Evolutionary conservation across 2,113 vertebrate genomes (phyloP), one percentile per base, ranked within the genome.

Genomic region (Forbesichthys agassizii): DNA sequence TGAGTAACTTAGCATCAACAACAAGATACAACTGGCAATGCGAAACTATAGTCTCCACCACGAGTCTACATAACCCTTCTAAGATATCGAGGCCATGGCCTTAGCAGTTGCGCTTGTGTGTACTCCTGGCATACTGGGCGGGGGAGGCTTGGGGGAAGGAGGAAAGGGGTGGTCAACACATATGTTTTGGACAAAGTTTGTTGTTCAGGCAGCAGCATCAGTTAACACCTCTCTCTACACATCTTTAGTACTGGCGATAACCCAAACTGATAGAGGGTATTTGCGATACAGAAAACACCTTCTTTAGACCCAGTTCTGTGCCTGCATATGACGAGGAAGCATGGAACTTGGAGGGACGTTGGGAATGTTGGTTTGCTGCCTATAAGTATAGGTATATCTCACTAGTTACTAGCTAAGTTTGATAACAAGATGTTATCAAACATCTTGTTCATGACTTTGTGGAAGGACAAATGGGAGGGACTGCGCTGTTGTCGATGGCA

Each of bases 171-270:
- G 68, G 69, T 77, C 64, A 42, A 87, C 88, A 77, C 82, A 46
- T 92, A 90, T 92, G 92, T 93, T 93, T 90, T 85, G 75, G 89
- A 88, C 72, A 80, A 79, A 88, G 82, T 86, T 90, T 89, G 84
- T 87, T 87, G 88, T 88, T 86, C 90, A 88, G 73, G 64, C 64
- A 33, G 74, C 78, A 73, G n/a, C n/a, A 63, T 88, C 79, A 78
- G 76, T 88, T 87, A 89, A 88, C 80, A 68, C 68, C 42, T 59
- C 65, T 86, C 81, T 79, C 83, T 75, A 76, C 56, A 74, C 69
- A 70, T 62, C 42, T 27, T 27, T 67, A 67, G 63, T 60, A 63
- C 72, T 54, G 61, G 14, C 61, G 33, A 57, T 68, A 51, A 0
- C 58, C 11, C 10, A 5, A 6, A 5, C 11, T 11, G 11, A 3